Evolutionary conservation across 2,888 invertebrate genomes (phyloP).

Genomic region (Drepana falcataria): DNA sequence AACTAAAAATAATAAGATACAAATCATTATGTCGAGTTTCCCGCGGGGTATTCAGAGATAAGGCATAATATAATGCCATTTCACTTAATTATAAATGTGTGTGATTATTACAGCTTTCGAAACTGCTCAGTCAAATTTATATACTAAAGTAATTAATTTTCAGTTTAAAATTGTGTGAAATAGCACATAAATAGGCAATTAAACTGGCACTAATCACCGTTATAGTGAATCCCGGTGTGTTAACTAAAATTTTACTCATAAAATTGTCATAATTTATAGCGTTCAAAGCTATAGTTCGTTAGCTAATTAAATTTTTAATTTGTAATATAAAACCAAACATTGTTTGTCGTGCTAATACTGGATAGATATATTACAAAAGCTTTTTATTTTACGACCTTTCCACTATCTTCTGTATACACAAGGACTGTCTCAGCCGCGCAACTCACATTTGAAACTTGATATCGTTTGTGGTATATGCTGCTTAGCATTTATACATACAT

Average conservation of each 20-base stretch:
- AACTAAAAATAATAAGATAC: no score
- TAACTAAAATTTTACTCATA: conserved; percentile 48
- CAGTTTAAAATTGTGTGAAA: conserved; percentile 29
- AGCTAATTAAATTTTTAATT: conserved; percentile 51
- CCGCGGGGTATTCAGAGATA: no score
- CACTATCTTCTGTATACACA: no score
- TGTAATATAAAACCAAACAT: conserved; percentile 43
- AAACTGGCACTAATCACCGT: conserved; percentile 32
- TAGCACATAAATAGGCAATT: conserved; percentile 38
- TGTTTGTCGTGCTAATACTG: conserved; percentile 19
- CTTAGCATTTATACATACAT: no score
- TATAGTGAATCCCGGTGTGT: conserved; percentile 26
- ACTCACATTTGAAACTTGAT: no score
- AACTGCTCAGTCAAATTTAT: neutral
- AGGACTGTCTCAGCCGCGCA: no score
- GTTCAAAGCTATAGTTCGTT: conserved; percentile 15
- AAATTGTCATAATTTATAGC: conserved; percentile 46
- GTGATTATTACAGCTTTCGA: neutral
- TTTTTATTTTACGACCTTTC: conserved; percentile 27
- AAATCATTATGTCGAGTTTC: no score
- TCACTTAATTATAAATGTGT: no score
- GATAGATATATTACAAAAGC: no score
- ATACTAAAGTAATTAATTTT: conserved; percentile 19
- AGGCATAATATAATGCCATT: no score
- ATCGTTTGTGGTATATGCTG: no score